These are phyloP conservation scores for Potorous gilbertii DNA, from an alignment of 2,797 vertebrate species.

Conservation along the genomic window DNA sequence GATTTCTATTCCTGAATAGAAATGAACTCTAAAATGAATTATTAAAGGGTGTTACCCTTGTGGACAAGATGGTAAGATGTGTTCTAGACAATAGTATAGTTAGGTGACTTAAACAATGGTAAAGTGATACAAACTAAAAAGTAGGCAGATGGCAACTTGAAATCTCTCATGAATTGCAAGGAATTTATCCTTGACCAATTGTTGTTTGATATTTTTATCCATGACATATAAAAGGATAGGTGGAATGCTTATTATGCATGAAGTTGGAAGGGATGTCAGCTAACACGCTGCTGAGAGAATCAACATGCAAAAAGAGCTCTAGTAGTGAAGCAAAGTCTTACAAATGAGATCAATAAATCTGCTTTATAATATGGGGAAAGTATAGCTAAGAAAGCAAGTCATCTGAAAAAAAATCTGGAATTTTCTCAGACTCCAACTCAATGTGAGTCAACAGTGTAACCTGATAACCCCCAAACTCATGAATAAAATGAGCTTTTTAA, in stretches of 20 bases:
- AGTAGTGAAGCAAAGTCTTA: not conserved
- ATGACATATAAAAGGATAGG: not conserved
- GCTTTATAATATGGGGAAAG: not conserved
- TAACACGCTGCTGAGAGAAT: not conserved
- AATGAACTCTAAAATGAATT: not conserved
- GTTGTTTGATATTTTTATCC: not conserved
- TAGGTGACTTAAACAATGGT: not conserved
- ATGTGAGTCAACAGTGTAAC: not conserved
- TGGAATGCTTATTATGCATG: not conserved
- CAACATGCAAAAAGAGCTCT: not conserved
- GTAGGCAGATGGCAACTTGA: not conserved
- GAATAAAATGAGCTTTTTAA: not conserved
- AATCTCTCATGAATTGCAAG: not conserved
- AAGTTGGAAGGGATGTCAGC: not conserved
- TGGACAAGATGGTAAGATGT: not conserved
- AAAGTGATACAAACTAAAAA: not conserved
- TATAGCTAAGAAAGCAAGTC: not conserved
- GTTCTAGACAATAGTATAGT: not conserved
- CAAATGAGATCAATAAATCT: not conserved
- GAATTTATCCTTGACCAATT: not conserved
- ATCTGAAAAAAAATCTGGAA: not conserved
- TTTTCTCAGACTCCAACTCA: not conserved
- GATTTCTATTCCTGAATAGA: not conserved
- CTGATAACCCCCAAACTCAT: not conserved
- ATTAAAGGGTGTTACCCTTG: not conserved